These are phyloP conservation scores for Argynnis bischoffii DNA, from an alignment of 2,888 invertebrate species.

Conservation along the genomic window DNA sequence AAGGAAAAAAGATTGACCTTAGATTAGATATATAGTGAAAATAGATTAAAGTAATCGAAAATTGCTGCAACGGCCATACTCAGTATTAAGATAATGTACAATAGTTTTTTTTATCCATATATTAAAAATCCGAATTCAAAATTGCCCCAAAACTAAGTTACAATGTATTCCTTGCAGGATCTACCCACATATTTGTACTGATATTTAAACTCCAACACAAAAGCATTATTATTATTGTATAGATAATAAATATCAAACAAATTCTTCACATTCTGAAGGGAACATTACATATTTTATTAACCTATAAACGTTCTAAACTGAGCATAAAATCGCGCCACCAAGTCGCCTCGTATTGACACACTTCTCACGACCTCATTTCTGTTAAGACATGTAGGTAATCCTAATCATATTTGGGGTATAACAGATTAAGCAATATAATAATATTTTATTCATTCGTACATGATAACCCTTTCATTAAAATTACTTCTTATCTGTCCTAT, in stretches of 20 bases:
- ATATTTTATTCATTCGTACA: background rate
- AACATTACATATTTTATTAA: slow-evolving; percentile 26
- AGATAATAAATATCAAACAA: background rate
- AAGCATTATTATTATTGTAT: background rate
- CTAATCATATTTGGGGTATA: slow-evolving; percentile 27
- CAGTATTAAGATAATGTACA: too few relatives aligned
- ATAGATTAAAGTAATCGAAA: too few relatives aligned
- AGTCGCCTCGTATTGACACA: slow-evolving; percentile 33
- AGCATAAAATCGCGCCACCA: slow-evolving; percentile 25
- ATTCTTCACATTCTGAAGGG: background rate
- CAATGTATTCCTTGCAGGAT: too few relatives aligned
- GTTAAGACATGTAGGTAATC: slow-evolving; percentile 15
- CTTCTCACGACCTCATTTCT: slow-evolving; percentile 29
- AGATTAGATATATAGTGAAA: too few relatives aligned
- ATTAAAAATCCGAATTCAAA: too few relatives aligned
- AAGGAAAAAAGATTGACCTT: too few relatives aligned
- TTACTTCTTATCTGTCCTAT: background rate
- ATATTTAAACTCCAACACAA: background rate
- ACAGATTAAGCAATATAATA: slow-evolving; percentile 6
- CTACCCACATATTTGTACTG: too few relatives aligned
- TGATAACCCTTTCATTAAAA: background rate
- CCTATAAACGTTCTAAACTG: slow-evolving; percentile 20
- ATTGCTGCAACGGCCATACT: too few relatives aligned
- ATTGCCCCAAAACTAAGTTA: too few relatives aligned
- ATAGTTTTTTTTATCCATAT: too few relatives aligned